These are phyloP conservation scores for Nephrocerus scutellatus DNA, from an alignment of 2,888 invertebrate genomes.

Conservation along the genomic window DNA sequence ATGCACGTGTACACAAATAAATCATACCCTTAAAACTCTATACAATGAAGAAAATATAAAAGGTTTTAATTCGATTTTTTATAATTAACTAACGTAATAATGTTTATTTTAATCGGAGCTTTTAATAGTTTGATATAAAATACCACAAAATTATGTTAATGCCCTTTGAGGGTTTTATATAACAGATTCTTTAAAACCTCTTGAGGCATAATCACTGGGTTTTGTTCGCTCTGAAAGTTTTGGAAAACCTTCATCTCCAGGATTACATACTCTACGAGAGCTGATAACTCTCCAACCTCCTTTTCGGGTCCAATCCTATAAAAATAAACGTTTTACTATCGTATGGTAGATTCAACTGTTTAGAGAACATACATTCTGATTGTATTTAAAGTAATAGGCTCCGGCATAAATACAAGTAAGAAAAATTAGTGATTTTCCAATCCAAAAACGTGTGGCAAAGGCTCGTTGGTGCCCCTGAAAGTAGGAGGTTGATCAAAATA, in stretches of 20 bases:
- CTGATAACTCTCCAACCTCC: slow-evolving; percentile 62
- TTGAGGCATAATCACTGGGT: slow-evolving; percentile 61
- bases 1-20: too few species aligned
- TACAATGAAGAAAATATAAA: too few species aligned
- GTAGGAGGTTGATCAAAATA: neutral
- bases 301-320: slow-evolving; percentile 69
- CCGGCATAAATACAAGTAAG: slow-evolving; percentile 50
- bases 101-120: too few species aligned
- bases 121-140: too few species aligned
- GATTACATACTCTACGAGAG: slow-evolving; percentile 54
- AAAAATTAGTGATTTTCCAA: slow-evolving; percentile 57
- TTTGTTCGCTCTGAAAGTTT: slow-evolving; percentile 52
- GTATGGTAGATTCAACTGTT: neutral
- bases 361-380: slow-evolving; percentile 64
- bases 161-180: slow-evolving; percentile 49
- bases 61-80: too few species aligned
- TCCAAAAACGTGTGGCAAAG: slow-evolving; percentile 52
- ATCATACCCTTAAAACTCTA: too few species aligned
- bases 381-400: slow-evolving; percentile 78
- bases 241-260: slow-evolving; percentile 67
- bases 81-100: too few species aligned
- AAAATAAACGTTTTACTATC: neutral
- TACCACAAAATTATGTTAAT: too few species aligned
- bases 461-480: slow-evolving; percentile 56
- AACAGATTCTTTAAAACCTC: slow-evolving; percentile 62